Evolutionary conservation across 2,113 vertebrate species (phyloP).

Genomic region (Larimichthys crocea): DNA sequence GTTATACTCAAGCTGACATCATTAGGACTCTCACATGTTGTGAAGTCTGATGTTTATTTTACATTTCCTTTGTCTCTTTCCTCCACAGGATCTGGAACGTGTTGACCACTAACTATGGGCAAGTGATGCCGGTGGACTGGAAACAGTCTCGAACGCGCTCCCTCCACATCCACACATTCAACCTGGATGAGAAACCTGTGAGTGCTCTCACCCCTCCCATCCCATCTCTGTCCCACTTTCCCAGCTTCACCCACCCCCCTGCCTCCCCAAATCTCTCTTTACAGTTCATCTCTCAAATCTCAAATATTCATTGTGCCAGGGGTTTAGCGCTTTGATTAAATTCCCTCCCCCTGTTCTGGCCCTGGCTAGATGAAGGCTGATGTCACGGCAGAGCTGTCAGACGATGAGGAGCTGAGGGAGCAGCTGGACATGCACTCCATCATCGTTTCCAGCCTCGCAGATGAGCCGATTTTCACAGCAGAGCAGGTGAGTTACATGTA

Average conservation of each 20-base stretch:
- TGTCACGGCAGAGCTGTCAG: slow-evolving; percentile 88
- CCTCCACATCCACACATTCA: slow-evolving; percentile 89
- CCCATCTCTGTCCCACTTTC: slow-evolving; percentile 45
- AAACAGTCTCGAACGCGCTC: slow-evolving; percentile 87
- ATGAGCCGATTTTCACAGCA: slow-evolving; percentile 95
- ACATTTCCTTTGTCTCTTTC: not conserved
- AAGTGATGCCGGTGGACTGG: slow-evolving; percentile 94
- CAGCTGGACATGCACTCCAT: slow-evolving; percentile 98
- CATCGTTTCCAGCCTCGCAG: slow-evolving; percentile 92
- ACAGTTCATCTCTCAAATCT: slow-evolving; percentile 59
- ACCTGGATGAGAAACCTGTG: slow-evolving; percentile 89
- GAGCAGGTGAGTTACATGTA: slow-evolving; percentile 88
- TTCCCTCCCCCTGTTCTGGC: slow-evolving; percentile 13
- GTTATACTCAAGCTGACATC: not conserved
- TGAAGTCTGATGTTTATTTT: not conserved
- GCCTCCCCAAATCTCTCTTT: slow-evolving; percentile 37
- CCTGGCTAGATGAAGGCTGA: slow-evolving; percentile 82
- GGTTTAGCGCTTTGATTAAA: slow-evolving; percentile 69
- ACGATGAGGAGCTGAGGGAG: slow-evolving; percentile 95
- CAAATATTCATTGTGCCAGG: slow-evolving; percentile 51
- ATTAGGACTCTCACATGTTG: not conserved
- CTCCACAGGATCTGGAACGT: slow-evolving; percentile 92
- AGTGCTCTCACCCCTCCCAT: slow-evolving; percentile 65
- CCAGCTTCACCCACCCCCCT: not conserved
- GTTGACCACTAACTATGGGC: slow-evolving; percentile 91